phyloP scores from a whole-genome alignment of 2,888 invertebrate species.

The Himalopsyche kuldschensis region DNA sequence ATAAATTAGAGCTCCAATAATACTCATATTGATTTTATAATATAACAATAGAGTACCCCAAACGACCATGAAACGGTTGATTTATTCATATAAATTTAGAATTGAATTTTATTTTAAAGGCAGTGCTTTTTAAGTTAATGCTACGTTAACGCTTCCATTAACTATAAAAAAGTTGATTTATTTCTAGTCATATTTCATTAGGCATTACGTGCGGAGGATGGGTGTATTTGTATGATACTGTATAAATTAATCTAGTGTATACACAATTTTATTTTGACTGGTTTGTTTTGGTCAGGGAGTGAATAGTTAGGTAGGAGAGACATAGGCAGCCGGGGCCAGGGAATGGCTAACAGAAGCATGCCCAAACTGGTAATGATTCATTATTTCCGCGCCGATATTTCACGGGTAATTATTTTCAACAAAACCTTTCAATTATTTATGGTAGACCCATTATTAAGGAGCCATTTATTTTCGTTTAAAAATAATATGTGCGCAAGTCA shows the following conservation, averaged over 20 bases:
- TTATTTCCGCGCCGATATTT: slow-evolving; percentile 28
- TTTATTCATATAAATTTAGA: too few relatives aligned
- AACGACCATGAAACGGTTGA: too few relatives aligned
- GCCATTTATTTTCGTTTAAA: slow-evolving; percentile 19
- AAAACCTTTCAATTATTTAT: slow-evolving; percentile 32
- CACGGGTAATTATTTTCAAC: slow-evolving; percentile 28
- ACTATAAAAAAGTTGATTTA: too few relatives aligned
- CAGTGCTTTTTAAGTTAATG: too few relatives aligned
- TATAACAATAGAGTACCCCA: too few relatives aligned
- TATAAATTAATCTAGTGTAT: background rate
- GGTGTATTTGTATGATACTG: too few relatives aligned
- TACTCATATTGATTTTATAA: too few relatives aligned
- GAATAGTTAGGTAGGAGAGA: background rate
- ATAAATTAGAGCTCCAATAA: too few relatives aligned
- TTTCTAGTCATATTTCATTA: too few relatives aligned
- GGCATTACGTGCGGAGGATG: too few relatives aligned
- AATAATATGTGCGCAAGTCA: slow-evolving; percentile 6
- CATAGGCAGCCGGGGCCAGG: background rate
- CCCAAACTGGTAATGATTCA: slow-evolving; percentile 15
- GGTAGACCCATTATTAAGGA: slow-evolving; percentile 23
- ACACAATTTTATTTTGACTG: background rate
- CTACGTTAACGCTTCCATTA: too few relatives aligned
- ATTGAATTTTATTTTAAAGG: too few relatives aligned
- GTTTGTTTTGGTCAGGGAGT: background rate
- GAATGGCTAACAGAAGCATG: background rate